These are phyloP conservation scores for Sebastes glaucus DNA, from an alignment of 2,797 vertebrate species.

Conservation along the genomic window DNA sequence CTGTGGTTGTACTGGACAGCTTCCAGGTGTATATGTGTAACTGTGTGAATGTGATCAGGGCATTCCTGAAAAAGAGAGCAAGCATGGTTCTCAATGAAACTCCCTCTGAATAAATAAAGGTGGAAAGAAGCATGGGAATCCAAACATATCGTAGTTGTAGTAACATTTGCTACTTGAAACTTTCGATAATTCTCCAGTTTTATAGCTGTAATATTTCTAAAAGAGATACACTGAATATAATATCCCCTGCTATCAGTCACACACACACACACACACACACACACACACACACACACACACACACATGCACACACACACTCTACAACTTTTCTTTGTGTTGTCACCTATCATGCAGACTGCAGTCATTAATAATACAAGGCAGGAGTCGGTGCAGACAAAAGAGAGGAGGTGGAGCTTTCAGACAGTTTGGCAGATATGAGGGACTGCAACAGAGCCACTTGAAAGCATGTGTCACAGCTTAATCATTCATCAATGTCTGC, in stretches of 20 bases:
- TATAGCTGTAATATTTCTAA: not conserved
- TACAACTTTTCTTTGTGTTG: constrained; percentile 19
- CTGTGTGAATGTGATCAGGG: not conserved
- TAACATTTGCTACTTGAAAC: not conserved
- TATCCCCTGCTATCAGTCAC: not conserved
- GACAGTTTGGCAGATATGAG: constrained; percentile 34
- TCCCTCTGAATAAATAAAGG: not conserved
- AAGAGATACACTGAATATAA: not conserved
- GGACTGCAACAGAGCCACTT: constrained; percentile 26
- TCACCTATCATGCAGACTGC: constrained; percentile 12
- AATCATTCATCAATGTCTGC: constrained; percentile 7
- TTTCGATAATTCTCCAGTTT: not conserved
- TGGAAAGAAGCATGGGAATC: not conserved
- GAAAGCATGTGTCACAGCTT: constrained; percentile 9
- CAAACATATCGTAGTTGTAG: not conserved
- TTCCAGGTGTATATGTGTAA: not conserved
- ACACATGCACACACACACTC: not conserved
- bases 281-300: not conserved
- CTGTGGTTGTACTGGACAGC: not conserved
- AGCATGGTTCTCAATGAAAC: not conserved
- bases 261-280: not conserved
- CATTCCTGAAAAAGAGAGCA: not conserved
- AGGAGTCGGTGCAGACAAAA: constrained; percentile 20
- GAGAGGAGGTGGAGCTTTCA: constrained; percentile 29
- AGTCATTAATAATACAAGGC: constrained; percentile 41